These are phyloP conservation scores for Polyodon spathula DNA, from an alignment of 2,113 vertebrate species.

Conservation along the genomic window DNA sequence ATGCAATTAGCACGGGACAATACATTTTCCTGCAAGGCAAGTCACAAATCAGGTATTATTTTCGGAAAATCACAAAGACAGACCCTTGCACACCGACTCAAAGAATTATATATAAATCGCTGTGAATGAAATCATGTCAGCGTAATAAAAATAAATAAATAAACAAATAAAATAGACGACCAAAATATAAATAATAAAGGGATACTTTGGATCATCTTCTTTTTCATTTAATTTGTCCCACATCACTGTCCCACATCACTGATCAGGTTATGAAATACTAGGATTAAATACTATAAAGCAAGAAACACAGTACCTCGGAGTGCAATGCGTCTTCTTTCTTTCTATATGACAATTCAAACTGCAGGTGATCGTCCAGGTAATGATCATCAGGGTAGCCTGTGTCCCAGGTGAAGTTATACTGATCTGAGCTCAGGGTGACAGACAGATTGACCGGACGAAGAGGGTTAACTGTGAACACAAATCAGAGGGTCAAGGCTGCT, in stretches of 20 bases:
- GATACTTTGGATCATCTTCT: background rate
- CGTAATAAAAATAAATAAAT: background rate
- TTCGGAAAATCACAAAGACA: too few relatives aligned
- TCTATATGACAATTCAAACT: constrained; percentile 59
- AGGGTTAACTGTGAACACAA: constrained; percentile 63
- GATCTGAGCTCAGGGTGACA: constrained; percentile 21
- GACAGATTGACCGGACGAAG: constrained; percentile 50
- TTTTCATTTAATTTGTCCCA: too few relatives aligned
- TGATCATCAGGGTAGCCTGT: constrained; percentile 31
- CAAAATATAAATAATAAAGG: background rate
- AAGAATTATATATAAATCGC: background rate
- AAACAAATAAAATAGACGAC: too few relatives aligned
- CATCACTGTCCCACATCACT: too few relatives aligned
- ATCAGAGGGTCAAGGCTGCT: background rate
- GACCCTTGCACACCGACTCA: background rate
- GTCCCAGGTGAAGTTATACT: constrained; percentile 41
- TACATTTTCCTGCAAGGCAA: constrained; percentile 16
- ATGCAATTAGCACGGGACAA: background rate
- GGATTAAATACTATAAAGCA: too few relatives aligned
- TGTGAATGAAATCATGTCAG: background rate
- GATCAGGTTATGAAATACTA: too few relatives aligned
- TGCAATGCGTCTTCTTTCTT: constrained; percentile 41
- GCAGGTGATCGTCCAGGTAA: constrained; percentile 14
- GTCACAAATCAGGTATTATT: background rate
- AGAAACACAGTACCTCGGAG: too few relatives aligned